Conservation (phyloP, 2,888 invertebrate genomes). For the Cheilosia vernalis region DNA sequence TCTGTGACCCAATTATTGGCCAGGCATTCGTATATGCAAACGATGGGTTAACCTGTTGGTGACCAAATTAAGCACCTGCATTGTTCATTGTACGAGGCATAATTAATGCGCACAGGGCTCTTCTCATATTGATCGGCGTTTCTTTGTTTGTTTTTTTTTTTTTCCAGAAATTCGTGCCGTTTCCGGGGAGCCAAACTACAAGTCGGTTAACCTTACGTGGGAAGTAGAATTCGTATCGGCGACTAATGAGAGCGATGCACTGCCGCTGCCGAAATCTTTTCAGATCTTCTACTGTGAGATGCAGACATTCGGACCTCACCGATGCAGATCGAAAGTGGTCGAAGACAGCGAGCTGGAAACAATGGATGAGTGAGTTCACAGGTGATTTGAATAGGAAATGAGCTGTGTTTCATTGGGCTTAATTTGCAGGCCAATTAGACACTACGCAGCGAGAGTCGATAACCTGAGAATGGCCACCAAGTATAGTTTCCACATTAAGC, state of each 20-base stretch:
- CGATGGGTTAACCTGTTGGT: constrained; percentile 46
- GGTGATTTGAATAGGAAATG: constrained; percentile 42
- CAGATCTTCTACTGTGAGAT: constrained; percentile 91
- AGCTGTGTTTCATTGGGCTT: constrained; percentile 21
- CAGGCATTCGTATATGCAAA: constrained; percentile 49
- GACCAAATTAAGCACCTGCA: constrained; percentile 37
- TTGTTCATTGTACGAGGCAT: constrained; percentile 31
- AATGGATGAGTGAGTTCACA: constrained; percentile 57
- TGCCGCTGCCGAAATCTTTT: constrained; percentile 85
- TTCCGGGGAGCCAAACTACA: constrained; percentile 83
- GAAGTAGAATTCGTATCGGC: constrained; percentile 82
- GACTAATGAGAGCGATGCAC: constrained; percentile 79
- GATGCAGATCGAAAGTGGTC: constrained; percentile 86
- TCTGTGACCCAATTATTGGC: constrained; percentile 65
- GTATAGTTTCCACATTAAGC: constrained; percentile 90
- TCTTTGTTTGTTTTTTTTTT: constrained; percentile 62
- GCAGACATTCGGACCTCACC: constrained; percentile 91
- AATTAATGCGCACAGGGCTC: constrained; percentile 20
- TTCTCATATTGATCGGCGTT: constrained; percentile 48
- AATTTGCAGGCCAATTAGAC: constrained; percentile 79
- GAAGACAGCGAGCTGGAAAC: constrained; percentile 77
- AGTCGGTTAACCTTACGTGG: constrained; percentile 83
- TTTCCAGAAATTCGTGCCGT: constrained; percentile 82
- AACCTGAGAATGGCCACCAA: constrained; percentile 92
- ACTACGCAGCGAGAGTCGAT: constrained; percentile 86